Percentiles rank a stretch among this genome's conserved stretches.
Evolutionary conservation across 2,797 vertebrate species (phyloP).

Genomic region (Harpagifer antarcticus): DNA sequence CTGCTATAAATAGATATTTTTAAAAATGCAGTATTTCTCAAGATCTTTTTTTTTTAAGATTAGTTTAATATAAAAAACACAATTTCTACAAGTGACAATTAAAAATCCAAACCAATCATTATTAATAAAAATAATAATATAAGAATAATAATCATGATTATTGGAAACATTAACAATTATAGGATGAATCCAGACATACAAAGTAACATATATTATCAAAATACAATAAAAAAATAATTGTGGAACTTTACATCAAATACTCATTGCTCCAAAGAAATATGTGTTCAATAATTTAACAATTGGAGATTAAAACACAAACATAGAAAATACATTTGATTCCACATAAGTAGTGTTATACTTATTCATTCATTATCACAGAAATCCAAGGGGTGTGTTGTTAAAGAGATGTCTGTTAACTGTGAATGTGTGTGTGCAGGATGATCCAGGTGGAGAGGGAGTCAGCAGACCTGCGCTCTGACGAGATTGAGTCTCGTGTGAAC

Average conservation of each 20-base stretch:
- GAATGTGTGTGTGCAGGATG: constrained; percentile 85
- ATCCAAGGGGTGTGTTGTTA: background rate
- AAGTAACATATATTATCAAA: no score
- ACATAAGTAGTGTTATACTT: background rate
- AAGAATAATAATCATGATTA: no score
- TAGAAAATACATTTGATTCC: no score
- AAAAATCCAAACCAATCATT: background rate
- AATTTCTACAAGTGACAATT: background rate
- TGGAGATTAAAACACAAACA: no score
- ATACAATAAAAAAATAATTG: no score
- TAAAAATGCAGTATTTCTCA: background rate
- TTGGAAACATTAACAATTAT: no score
- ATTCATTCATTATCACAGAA: background rate
- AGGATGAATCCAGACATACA: no score
- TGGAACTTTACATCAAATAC: no score
- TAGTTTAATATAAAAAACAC: background rate
- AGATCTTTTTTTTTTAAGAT: background rate
- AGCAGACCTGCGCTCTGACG: constrained; percentile 93
- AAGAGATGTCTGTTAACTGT: background rate
- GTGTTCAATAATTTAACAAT: no score
- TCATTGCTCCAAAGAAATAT: no score
- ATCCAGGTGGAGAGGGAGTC: constrained; percentile 98
- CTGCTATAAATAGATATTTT: constrained; percentile 1
- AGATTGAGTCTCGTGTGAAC: constrained; percentile 94
- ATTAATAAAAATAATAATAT: background rate